Evolutionary conservation across 2,113 vertebrate genomes (phyloP).

Genomic region (Pagrus major): DNA sequence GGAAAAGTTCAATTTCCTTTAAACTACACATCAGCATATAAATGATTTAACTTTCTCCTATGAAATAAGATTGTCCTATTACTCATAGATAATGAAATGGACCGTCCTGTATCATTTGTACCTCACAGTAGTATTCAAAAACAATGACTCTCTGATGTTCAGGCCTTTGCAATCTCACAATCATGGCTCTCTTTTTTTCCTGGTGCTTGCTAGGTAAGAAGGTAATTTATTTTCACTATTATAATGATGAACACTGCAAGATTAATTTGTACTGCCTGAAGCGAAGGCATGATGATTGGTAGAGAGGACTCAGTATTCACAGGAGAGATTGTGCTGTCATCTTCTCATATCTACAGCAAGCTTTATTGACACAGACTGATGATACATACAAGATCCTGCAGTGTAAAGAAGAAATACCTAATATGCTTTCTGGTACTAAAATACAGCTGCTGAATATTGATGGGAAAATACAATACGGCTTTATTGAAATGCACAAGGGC

Average conservation of each 20-base stretch:
- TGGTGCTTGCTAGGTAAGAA: neutral
- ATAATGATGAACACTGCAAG: constrained; percentile 33
- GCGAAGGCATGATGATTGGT: constrained; percentile 32
- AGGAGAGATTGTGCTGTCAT: constrained; percentile 38
- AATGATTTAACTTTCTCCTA: neutral
- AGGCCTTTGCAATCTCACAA: neutral
- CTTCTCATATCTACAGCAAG: constrained; percentile 29
- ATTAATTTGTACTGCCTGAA: constrained; percentile 56
- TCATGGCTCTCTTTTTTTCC: neutral
- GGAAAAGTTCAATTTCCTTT: neutral
- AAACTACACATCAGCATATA: neutral
- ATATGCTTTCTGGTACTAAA: constrained; percentile 24
- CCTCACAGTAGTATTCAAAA: neutral
- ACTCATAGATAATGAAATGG: neutral
- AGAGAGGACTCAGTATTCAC: constrained; percentile 37
- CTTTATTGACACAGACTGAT: constrained; percentile 51
- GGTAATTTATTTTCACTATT: constrained; percentile 47
- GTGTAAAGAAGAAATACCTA: constrained; percentile 21
- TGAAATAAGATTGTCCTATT: neutral
- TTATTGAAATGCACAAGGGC: neutral
- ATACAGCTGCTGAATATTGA: constrained; percentile 39
- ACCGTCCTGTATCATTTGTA: neutral
- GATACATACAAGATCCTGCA: constrained; percentile 41
- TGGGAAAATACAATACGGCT: neutral
- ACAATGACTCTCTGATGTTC: neutral